These are phyloP conservation scores for Artemisiospiza belli DNA, from an alignment of 2,113 vertebrate genomes.

Conservation along the genomic window DNA sequence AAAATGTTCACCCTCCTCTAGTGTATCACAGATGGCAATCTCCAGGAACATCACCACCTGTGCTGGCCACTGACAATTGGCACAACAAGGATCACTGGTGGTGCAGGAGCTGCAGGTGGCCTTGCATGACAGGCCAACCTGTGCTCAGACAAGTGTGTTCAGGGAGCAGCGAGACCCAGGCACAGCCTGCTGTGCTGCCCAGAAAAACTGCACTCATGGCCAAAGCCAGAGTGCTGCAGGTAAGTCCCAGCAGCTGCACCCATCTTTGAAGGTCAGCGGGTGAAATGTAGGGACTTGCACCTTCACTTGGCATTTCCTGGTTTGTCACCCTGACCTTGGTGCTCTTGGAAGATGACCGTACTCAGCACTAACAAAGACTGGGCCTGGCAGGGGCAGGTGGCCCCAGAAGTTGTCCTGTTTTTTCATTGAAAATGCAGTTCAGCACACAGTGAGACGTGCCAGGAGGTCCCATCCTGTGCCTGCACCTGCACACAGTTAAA, in stretches of 20 bases:
- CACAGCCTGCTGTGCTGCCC: accelerated
- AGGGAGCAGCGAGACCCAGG: neutral
- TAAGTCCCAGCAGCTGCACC: neutral
- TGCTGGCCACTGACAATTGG: neutral
- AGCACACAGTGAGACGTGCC: neutral
- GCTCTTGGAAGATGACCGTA: neutral
- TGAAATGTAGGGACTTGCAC: accelerated
- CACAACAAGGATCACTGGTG: neutral
- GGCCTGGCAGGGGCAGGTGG: neutral
- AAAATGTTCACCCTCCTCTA: neutral
- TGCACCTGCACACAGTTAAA: neutral
- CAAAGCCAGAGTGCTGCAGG: neutral
- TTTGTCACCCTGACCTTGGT: neutral
- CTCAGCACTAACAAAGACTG: neutral
- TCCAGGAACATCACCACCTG: neutral
- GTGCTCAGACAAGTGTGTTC: neutral
- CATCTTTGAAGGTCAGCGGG: neutral
- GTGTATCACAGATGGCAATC: neutral
- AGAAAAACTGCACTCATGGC: neutral
- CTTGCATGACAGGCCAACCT: neutral
- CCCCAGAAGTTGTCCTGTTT: neutral
- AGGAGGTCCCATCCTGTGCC: neutral
- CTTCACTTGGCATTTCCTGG: neutral
- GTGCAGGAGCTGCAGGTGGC: neutral
- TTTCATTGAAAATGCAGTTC: neutral